Conservation (phyloP, 1,140 invertebrate genomes). For the Chlorops oryzae region DNA sequence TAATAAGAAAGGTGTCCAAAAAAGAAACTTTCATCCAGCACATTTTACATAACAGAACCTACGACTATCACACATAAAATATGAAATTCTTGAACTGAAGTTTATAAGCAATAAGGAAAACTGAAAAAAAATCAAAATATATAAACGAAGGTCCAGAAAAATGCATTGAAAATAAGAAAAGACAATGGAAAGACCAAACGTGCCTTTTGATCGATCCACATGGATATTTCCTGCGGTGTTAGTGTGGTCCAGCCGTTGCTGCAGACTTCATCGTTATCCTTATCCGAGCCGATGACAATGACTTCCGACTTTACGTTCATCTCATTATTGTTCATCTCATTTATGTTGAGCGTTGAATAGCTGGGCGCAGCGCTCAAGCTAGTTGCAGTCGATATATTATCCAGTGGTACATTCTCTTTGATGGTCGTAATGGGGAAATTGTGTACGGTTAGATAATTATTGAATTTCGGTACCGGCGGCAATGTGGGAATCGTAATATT, state of each 20-base stretch:
- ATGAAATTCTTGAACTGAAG: too few species aligned
- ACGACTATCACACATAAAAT: too few species aligned
- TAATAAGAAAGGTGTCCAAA: too few species aligned
- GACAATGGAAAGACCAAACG: constrained; percentile 69
- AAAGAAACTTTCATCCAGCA: too few species aligned
- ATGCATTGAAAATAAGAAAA: constrained; percentile 74
- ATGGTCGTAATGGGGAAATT: constrained; percentile 40
- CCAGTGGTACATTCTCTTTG: constrained; percentile 23
- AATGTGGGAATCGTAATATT: background rate
- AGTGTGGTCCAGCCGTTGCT: constrained; percentile 66
- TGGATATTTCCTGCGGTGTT: constrained; percentile 78
- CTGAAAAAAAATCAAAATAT: constrained; percentile 22
- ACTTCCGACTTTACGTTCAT: background rate
- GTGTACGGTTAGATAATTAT: constrained; percentile 36
- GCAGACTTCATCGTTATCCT: constrained; percentile 3
- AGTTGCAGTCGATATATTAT: constrained; percentile 11
- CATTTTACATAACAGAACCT: too few species aligned
- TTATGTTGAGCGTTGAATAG: background rate
- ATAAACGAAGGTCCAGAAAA: constrained; percentile 78
- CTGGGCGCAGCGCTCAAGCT: background rate
- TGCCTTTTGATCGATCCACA: constrained; percentile 73
- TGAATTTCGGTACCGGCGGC: constrained; percentile 16
- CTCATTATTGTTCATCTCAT: too few species aligned
- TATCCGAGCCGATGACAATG: constrained; percentile 3
- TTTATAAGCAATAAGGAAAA: background rate